These are phyloP conservation scores for Kryptolebias marmoratus DNA, from an alignment of 2,113 vertebrate species.

Conservation along the genomic window DNA sequence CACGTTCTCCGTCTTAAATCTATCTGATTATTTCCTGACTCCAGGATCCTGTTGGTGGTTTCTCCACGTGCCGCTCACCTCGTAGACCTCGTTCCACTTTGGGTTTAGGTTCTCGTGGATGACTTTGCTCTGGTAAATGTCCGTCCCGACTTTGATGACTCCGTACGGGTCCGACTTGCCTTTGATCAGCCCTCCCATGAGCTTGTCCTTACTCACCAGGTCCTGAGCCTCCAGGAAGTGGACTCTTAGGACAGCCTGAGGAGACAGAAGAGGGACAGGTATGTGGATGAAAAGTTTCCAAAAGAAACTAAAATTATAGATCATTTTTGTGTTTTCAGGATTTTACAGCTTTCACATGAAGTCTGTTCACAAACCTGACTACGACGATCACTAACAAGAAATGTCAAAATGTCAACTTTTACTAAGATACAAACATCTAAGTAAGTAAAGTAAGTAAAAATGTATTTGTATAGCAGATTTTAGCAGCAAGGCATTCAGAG, in stretches of 20 bases:
- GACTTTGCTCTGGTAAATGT: constrained; percentile 91
- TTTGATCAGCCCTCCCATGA: constrained; percentile 91
- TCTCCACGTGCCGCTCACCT: constrained; percentile 79
- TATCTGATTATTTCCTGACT: no score
- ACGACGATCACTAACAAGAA: no score
- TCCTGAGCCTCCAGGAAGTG: constrained; percentile 95
- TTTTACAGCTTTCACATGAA: no score
- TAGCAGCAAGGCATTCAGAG: no score
- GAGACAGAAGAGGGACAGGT: neutral
- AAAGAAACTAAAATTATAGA: no score
- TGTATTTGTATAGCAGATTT: no score
- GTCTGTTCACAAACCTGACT: no score
- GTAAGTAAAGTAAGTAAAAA: no score
- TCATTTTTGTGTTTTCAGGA: no score
- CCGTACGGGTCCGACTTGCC: constrained; percentile 98
- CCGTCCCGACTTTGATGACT: constrained; percentile 86
- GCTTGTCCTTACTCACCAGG: constrained; percentile 89
- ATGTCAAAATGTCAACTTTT: no score
- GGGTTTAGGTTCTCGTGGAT: constrained; percentile 91
- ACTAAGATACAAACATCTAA: no score
- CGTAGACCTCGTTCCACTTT: constrained; percentile 95
- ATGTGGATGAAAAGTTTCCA: neutral
- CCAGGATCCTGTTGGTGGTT: neutral
- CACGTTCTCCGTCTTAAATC: no score
- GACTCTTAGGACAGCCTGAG: constrained; percentile 90